Evolutionary conservation across 1,140 invertebrate genomes (phyloP), one percentile per base, ranked within the genome.

Genomic region (Monomorium pharaonis): DNA sequence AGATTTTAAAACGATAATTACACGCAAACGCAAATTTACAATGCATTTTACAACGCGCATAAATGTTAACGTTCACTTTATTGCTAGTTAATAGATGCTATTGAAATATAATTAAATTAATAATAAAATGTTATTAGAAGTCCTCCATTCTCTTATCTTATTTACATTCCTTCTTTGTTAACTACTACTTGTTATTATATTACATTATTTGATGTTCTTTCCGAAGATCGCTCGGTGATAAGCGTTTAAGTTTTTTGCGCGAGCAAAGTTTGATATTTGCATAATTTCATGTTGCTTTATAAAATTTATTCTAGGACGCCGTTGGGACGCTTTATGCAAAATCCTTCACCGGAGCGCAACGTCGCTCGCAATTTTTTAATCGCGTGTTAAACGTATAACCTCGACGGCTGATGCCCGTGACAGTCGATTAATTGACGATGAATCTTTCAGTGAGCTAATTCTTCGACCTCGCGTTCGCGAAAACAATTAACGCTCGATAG

Each of bases 301-400:
- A 72, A 72, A 67, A 81, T 81, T 81, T 72, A 72, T 69, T 72
- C 33, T 30, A 12, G 21, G 44, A 58, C 10, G 49, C 12, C 49
- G 37, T 58, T 30, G 30, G 21, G 44, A 63, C 18, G 27, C 21
- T 77, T 62, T 77, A 76, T 62, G 81, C 72, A 84, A 77, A 84
- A 76, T 37, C 37, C n/a, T 47, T 27, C 18, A 63, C 16, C 58
- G 24, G 60, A 60, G 27, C 9, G 37, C 56, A 18, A 77, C 72
- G 72, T 84, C 21, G 72, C 44, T 54, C 44, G 56, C 56, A 37
- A 84, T 75, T 72, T 81, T 81, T 81, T 60, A 81, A 81, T 81
- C 65, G 65, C 12, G 12, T 44, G 49, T 56, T 81, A 81, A 81
- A 81, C 49, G 42, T 49, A 81, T 72, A 72, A 47, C n/a, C 37